Evolutionary conservation across 2,888 invertebrate genomes (phyloP).

Genomic region (Patella depressa): DNA sequence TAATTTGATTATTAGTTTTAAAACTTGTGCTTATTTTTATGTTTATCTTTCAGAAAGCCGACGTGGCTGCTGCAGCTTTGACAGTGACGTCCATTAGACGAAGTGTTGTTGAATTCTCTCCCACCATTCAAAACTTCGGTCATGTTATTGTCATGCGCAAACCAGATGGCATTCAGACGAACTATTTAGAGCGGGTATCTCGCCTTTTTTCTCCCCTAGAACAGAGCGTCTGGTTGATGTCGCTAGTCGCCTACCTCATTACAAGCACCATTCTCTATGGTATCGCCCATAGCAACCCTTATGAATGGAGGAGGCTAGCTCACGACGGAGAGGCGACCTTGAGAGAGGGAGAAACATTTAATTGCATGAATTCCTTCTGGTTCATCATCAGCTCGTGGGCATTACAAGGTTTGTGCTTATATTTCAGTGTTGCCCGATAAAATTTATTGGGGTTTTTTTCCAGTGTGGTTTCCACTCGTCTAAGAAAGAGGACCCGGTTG

Average conservation of each 20-base stretch:
- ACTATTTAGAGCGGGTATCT: constrained; percentile 44
- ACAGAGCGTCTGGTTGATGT: constrained; percentile 56
- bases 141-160: constrained; percentile 51
- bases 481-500: too few species aligned
- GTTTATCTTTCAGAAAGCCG: constrained; percentile 41
- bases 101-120: constrained; percentile 49
- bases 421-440: background rate
- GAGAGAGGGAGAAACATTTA: constrained; percentile 61
- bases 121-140: constrained; percentile 49
- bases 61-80: constrained; percentile 53
- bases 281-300: constrained; percentile 58
- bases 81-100: constrained; percentile 45
- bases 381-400: constrained; percentile 52
- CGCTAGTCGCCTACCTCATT: constrained; percentile 50
- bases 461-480: background rate
- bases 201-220: constrained; percentile 51
- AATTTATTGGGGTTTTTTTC: background rate
- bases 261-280: constrained; percentile 56
- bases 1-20: background rate
- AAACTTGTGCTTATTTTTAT: background rate
- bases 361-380: constrained; percentile 62
- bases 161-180: constrained; percentile 37
- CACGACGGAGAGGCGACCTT: constrained; percentile 55
- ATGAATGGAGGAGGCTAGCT: constrained; percentile 60
- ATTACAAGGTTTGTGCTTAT: constrained; percentile 53